A percentile compares a stretch with the other conserved stretches of the same genome.
Evolutionary conservation across 1,140 invertebrate genomes (phyloP).

Genomic region (Papilio dardanus): DNA sequence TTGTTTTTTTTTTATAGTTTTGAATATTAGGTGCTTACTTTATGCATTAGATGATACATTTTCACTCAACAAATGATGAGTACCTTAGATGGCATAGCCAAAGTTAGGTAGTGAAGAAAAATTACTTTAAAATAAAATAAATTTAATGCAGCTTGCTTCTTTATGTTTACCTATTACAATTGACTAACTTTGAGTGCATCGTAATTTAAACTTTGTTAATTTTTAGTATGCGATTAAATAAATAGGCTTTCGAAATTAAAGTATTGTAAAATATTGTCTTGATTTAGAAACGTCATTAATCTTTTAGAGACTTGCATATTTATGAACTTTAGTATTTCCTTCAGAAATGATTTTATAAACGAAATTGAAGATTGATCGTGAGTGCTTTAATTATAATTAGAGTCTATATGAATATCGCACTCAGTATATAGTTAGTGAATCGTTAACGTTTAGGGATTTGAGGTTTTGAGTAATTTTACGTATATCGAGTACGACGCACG

Average conservation of each 20-base stretch:
- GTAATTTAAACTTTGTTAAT: constrained; percentile 40
- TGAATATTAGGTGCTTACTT: constrained; percentile 74
- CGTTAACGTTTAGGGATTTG: constrained; percentile 74
- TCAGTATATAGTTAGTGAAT: constrained; percentile 71
- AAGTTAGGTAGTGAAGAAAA: constrained; percentile 73
- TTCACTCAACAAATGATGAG: constrained; percentile 59
- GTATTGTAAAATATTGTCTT: constrained; percentile 64
- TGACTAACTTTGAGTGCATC: constrained; percentile 33
- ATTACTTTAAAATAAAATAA: constrained; percentile 57
- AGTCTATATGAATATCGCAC: constrained; percentile 69
- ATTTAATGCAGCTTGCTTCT: constrained; percentile 45
- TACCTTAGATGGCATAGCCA: constrained; percentile 76
- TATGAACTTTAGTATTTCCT: constrained; percentile 66
- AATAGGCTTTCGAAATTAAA: constrained; percentile 47
- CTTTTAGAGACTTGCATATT: constrained; percentile 71
- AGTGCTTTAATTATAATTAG: constrained; percentile 79
- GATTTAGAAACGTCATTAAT: constrained; percentile 69
- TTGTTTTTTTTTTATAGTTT: constrained; percentile 60
- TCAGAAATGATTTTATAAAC: constrained; percentile 73
- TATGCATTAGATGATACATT: constrained; percentile 69
- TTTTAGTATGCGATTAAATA: constrained; percentile 41
- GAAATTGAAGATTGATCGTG: constrained; percentile 74
- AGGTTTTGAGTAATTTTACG: constrained; percentile 77
- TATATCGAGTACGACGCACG: constrained; percentile 74
- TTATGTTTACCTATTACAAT: constrained; percentile 40